A percentile compares a stretch with the other conserved stretches of the same genome.
Evolutionary conservation across 2,888 invertebrate species (phyloP).

Genomic region (Brenthis ino): DNA sequence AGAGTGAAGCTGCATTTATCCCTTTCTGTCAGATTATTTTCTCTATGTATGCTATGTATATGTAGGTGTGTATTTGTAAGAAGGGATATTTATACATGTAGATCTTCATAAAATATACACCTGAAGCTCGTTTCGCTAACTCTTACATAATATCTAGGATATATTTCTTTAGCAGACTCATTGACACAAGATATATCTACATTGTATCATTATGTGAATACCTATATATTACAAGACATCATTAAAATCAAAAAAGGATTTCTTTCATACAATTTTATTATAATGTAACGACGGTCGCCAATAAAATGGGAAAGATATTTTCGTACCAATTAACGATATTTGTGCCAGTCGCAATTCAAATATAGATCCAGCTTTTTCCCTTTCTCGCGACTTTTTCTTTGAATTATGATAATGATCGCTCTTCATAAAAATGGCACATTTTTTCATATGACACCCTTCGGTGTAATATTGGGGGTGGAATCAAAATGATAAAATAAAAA

Average conservation of each 20-base stretch:
- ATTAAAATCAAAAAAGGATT: conserved; percentile 9
- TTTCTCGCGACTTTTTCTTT: conserved; percentile 14
- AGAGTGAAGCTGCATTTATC: too few relatives aligned
- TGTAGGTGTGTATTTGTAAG: too few relatives aligned
- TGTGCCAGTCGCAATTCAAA: conserved; percentile 15
- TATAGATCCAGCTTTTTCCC: not conserved
- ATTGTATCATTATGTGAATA: too few relatives aligned
- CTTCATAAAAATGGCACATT: not conserved
- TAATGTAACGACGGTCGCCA: conserved; percentile 10
- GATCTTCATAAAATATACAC: too few relatives aligned
- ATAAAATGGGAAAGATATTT: conserved; percentile 17
- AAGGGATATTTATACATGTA: too few relatives aligned
- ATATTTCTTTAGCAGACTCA: too few relatives aligned
- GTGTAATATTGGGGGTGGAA: not conserved
- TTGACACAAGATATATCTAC: too few relatives aligned
- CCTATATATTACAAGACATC: not conserved
- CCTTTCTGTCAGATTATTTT: too few relatives aligned
- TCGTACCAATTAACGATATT: conserved; percentile 19
- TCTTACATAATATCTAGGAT: too few relatives aligned
- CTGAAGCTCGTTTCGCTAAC: too few relatives aligned
- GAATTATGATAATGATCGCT: conserved; percentile 20
- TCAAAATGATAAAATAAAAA: not conserved
- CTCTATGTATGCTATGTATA: too few relatives aligned
- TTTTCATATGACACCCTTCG: conserved; percentile 6
- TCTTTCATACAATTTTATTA: conserved; percentile 17